Conservation (phyloP, 53 echinoderm and acorn worm genomes). For the Echinometra lucunter region DNA sequence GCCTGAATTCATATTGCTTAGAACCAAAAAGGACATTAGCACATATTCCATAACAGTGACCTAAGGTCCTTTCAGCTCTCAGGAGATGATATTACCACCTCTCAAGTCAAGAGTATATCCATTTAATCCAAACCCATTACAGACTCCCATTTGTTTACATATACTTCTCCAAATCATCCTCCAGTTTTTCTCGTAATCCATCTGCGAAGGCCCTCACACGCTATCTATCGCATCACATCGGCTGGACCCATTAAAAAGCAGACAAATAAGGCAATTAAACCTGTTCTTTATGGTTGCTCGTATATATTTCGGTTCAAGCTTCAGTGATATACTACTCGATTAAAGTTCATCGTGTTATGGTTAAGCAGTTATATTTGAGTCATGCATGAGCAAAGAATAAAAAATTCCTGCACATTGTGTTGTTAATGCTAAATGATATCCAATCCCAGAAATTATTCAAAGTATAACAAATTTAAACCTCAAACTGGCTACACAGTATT, state of each 20-base stretch:
- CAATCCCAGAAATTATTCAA: neutral
- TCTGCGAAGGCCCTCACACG: neutral
- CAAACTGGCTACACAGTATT: neutral
- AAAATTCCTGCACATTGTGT: too few relatives aligned
- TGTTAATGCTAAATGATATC: neutral
- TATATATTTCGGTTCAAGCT: neutral
- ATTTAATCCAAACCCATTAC: neutral
- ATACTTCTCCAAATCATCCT: slow-evolving; percentile 1
- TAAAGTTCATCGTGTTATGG: neutral
- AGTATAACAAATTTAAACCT: neutral
- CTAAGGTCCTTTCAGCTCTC: neutral
- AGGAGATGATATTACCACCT: neutral
- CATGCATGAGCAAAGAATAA: neutral
- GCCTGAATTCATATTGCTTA: neutral
- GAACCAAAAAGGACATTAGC: neutral
- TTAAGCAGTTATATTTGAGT: neutral
- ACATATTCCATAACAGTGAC: neutral
- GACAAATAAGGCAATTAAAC: slow-evolving; percentile 12
- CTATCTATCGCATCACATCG: neutral
- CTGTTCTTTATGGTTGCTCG: neutral
- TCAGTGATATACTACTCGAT: neutral
- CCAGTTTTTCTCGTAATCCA: neutral
- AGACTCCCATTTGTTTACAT: neutral
- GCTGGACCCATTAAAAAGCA: neutral
- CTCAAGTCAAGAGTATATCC: slow-evolving; percentile 25